phyloP scores from a whole-genome alignment of 2,113 vertebrate genomes.

The Eulemur rufifrons region DNA sequence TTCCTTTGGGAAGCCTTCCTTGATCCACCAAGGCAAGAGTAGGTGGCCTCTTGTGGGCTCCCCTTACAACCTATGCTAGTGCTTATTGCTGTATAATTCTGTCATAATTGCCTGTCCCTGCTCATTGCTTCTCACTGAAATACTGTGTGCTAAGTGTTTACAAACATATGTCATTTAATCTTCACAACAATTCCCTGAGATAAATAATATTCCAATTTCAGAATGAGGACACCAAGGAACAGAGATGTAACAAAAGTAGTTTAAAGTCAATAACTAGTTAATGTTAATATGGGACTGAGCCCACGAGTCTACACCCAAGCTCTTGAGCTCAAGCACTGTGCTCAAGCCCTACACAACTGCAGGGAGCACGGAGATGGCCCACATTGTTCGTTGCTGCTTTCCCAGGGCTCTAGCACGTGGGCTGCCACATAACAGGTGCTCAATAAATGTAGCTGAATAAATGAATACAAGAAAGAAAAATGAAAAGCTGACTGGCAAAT shows the following conservation, averaged over 20 bases:
- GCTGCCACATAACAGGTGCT: not conserved
- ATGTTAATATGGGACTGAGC: not conserved
- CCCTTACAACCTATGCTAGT: not conserved
- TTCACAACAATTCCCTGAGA: not conserved
- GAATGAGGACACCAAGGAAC: not conserved
- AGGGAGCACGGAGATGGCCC: fast-evolving
- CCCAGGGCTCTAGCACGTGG: not conserved
- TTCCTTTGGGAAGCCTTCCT: not conserved
- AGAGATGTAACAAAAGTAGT: not conserved
- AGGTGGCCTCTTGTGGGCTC: not conserved
- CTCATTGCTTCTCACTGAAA: not conserved
- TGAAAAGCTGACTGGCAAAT: not conserved
- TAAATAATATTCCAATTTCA: not conserved
- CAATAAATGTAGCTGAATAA: not conserved
- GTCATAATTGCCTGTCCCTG: not conserved
- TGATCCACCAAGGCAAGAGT: not conserved
- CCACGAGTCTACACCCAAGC: fast-evolving
- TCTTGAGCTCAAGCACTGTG: too few relatives aligned
- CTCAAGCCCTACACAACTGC: too few relatives aligned
- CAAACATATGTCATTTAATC: not conserved
- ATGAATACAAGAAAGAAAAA: not conserved
- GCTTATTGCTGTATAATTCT: not conserved
- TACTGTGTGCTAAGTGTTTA: not conserved
- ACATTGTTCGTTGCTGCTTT: fast-evolving
- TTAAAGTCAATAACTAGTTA: not conserved